Base-by-base conservation (phyloP, 2,797 vertebrate species). In the Hoplostethus mediterraneus region DNA sequence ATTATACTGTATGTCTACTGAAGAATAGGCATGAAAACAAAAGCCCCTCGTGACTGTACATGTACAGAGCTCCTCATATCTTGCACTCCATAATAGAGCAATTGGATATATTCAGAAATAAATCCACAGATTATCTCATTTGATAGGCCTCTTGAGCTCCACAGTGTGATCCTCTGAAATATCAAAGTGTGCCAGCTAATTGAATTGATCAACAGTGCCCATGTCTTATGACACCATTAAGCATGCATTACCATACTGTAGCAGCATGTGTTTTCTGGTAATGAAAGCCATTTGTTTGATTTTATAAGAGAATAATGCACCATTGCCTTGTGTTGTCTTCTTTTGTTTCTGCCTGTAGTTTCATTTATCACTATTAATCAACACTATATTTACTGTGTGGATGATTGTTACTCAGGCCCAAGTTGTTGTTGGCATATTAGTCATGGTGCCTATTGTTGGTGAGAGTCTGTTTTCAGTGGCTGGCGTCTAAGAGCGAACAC, bases 341-440 rank as follows among this genome's bases (percentile, higher is more conserved):
- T 73, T 33, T 85, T 82, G 21, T 21, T 83, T 81, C 60, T 71
- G 58, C 56, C 40, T 71, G 13, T 81, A 77, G 73, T 87, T 81
- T 64, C 6, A 53, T 68, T 80, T 82, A 82, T 83, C 64, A 83
- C 52, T 75, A 59, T 82, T 78, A 88, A 88, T 90, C 55, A 75
- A 73, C 63, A 69, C 75, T 71, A 47, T 79, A 86, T 82, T 67
- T 69, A 54, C 66, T 79, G 4, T 81, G 63, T 75, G 80, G 74
- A 63, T 82, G 63, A 89, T 84, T 80, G 68, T 56, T 68, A 49
- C 78, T 58, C 54, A 14, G 14, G 66, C 45, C 31, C 16, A 47
- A 28, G 79, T 81, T 84, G 64, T 85, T 75, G 80, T 66, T 82
- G 62, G 76, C 58, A 76, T 79, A 73, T 87, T 79, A 76, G 71